These are phyloP conservation scores for Antheraea mylitta DNA, from an alignment of 1,140 invertebrate genomes.

Conservation along the genomic window DNA sequence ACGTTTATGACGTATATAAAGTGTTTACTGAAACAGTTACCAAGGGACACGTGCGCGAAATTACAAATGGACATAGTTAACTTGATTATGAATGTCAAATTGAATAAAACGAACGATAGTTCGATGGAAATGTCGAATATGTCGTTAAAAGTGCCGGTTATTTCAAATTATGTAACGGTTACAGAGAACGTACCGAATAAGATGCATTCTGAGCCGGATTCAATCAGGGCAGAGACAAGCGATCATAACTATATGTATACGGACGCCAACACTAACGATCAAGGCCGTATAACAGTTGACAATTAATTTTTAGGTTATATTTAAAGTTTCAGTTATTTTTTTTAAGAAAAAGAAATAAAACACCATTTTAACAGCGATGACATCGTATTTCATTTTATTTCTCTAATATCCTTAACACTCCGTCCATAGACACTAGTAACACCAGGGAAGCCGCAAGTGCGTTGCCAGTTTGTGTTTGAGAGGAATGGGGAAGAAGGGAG, in stretches of 20 bases:
- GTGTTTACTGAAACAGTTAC: constrained; percentile 30
- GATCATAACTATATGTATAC: background rate
- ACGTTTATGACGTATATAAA: constrained; percentile 22
- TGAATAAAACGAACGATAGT: constrained; percentile 2
- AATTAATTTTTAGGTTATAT: background rate
- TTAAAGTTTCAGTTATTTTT: too few relatives aligned
- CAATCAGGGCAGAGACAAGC: background rate
- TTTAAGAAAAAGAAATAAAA: too few relatives aligned
- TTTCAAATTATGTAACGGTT: background rate
- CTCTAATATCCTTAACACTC: too few relatives aligned
- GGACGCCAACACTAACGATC: background rate
- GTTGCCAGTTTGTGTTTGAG: too few relatives aligned
- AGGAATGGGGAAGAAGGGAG: too few relatives aligned
- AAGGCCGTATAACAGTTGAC: background rate
- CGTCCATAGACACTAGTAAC: too few relatives aligned
- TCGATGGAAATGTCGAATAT: background rate
- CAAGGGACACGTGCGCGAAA: constrained; percentile 26
- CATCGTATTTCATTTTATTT: too few relatives aligned
- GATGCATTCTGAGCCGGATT: background rate
- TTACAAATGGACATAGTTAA: constrained; percentile 41
- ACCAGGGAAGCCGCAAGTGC: too few relatives aligned
- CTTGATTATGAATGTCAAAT: constrained; percentile 28
- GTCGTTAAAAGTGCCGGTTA: background rate
- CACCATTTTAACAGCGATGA: too few relatives aligned
- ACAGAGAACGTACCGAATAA: background rate